Evolutionary conservation across 2,888 invertebrate species (phyloP).

Genomic region (Zele albiditarsus): DNA sequence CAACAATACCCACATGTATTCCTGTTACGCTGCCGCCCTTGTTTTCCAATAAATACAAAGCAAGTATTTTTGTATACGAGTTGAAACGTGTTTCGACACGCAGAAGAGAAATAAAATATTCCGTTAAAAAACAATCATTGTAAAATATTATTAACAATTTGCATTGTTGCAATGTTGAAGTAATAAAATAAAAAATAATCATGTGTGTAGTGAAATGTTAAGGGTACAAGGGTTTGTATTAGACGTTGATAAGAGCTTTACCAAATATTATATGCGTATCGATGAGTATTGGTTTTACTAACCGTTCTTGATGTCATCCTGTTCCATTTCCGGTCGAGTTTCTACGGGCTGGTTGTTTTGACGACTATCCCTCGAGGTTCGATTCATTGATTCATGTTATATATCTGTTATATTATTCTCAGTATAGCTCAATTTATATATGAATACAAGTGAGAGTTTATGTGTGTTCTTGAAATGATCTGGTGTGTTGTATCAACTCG

Average conservation of each 20-base stretch:
- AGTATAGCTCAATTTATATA: background rate
- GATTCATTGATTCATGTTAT: constrained; percentile 60
- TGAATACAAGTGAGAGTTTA: background rate
- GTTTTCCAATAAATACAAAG: constrained; percentile 72
- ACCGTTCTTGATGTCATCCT: constrained; percentile 56
- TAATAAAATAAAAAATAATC: too few relatives aligned
- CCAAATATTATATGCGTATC: background rate
- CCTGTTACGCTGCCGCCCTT: constrained; percentile 71
- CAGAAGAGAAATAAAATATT: constrained; percentile 36
- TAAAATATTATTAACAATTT: too few relatives aligned
- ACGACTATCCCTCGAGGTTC: constrained; percentile 48
- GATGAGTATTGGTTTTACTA: constrained; percentile 38
- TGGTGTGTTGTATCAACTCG: constrained; percentile 58
- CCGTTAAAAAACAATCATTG: background rate
- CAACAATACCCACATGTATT: constrained; percentile 58
- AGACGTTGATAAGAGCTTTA: constrained; percentile 45
- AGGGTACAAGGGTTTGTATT: constrained; percentile 11
- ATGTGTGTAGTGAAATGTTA: too few relatives aligned
- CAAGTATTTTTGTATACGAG: constrained; percentile 40
- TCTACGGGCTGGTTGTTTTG: constrained; percentile 56
- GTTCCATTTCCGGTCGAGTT: constrained; percentile 68
- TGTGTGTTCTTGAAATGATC: constrained; percentile 20
- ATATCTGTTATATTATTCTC: background rate
- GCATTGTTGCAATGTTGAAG: too few relatives aligned
- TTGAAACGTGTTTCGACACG: constrained; percentile 1